Base-by-base conservation (phyloP, 2,888 invertebrate genomes). In the Blastobasis adustella region DNA sequence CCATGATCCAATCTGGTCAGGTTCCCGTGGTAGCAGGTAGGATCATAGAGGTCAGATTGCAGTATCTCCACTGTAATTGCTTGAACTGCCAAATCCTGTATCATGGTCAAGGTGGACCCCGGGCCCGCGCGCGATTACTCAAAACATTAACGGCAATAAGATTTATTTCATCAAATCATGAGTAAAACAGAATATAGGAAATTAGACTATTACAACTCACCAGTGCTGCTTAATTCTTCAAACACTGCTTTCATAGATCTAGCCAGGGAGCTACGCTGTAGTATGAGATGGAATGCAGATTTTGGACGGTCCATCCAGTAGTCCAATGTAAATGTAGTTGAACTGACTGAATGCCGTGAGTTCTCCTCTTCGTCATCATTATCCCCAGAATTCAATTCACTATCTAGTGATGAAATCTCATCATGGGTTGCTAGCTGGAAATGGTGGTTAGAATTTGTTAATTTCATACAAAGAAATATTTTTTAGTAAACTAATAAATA, bases 181-280 rank as follows among this genome's bases (percentile, higher is more conserved):
- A 23, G 3, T 23, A 23, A 23, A 23, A 2, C 2, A 23, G 3
- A 23, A 23, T 23, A 23, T 3, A 23, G 3, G 23, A 23, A 23
- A 23, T 23, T 23, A 23, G 23, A 23, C 23, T 23, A 23, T 23
- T 3, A 23, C 9, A 9, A 52, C 47, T 59, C 61, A 90, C 91
- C 92, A 58, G 91, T 90, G 61, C 90, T 90, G 67, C 92, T 92
- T 1, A 95, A 88, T 73, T 93, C 94, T 65, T 95, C 93, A 77
- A 94, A 96, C 10, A 95, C 93, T 54, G 92, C 90, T 73, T 95
- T 96, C 64, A 98, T 90, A 59, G 96, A 94, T 63, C 92, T 91
- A 0, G 98, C 98, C 47, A 98, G 82, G 5, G 92, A 92, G 71
- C 96, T 96, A 58, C 93, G 92, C 66, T 95, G 93, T 45, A 97